A percentile compares a stretch with the other conserved stretches of the same genome.
phyloP scores from a whole-genome alignment of 2,113 vertebrate species.

The Otis tarda region DNA sequence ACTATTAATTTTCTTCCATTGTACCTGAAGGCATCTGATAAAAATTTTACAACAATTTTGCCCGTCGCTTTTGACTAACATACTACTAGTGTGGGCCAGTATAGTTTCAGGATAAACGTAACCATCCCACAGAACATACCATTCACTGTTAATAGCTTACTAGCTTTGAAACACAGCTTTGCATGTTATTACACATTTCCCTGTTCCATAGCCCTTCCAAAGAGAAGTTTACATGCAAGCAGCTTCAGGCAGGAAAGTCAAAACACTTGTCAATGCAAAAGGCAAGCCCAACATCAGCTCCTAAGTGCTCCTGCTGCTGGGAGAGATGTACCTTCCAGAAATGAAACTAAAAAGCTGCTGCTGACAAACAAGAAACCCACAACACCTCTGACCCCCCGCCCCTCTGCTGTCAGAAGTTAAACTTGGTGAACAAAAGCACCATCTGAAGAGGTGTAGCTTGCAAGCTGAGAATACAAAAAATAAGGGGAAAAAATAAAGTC shows the following conservation, averaged over 20 bases:
- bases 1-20: background rate
- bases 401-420: background rate
- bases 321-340: background rate
- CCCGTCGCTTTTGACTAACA: background rate
- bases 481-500: background rate
- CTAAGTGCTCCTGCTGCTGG: background rate
- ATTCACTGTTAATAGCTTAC: background rate
- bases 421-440: background rate
- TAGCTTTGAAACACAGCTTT: background rate
- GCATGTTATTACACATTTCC: background rate
- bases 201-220: background rate
- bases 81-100: too few species aligned
- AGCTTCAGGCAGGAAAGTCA: background rate
- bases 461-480: background rate
- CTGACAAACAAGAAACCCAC: background rate
- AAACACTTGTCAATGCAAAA: background rate
- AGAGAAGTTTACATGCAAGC: background rate
- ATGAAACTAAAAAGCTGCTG: background rate
- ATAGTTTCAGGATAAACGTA: background rate
- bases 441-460: background rate
- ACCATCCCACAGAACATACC: rapidly evolving
- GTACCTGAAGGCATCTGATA: background rate
- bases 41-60: background rate
- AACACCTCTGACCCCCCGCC: background rate
- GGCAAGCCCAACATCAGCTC: background rate